Percentiles rank a stretch among this genome's conserved stretches.
Conservation (phyloP, 30 jellyfish, hydroid and myxozoan species). For the Hydractinia echinata region DNA sequence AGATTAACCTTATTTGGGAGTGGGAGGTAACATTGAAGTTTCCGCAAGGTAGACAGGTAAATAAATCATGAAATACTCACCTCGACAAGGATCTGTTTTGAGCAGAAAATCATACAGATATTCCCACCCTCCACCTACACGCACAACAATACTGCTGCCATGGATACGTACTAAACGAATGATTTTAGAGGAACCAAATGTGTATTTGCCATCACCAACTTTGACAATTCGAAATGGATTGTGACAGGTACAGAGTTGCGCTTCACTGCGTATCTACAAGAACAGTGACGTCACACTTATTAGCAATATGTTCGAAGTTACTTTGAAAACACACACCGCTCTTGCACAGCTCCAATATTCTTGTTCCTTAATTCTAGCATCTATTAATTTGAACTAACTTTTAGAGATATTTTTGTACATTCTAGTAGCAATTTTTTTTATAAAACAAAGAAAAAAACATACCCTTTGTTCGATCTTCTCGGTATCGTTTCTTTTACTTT, state of each 20-base stretch:
- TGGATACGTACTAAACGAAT: conserved; percentile 87
- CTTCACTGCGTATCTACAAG: conserved; percentile 71
- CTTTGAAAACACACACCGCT: no score
- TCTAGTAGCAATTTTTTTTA: background rate
- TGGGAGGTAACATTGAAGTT: no score
- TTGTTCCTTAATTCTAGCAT: no score
- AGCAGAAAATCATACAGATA: conserved; percentile 60
- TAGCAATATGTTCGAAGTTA: no score
- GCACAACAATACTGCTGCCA: conserved; percentile 84
- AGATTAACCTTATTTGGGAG: no score
- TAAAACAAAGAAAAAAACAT: background rate
- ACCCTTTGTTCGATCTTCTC: conserved; percentile 50
- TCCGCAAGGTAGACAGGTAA: background rate
- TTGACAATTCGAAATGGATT: conserved; percentile 66
- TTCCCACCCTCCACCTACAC: conserved; percentile 99
- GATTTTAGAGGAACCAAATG: conserved; percentile 75
- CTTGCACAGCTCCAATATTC: no score
- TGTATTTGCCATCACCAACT: conserved; percentile 78
- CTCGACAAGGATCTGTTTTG: conserved; percentile 90
- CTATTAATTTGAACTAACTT: no score
- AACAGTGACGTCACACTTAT: no score
- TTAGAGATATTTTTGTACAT: no score
- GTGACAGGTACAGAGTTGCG: conserved; percentile 66
- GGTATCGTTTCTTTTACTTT: conserved; percentile 56
- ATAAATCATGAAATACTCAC: conserved; percentile 24